Percentiles rank a stretch among this genome's conserved stretches.
Evolutionary conservation across 2,113 vertebrate species (phyloP).

Genomic region (Eonycteris spelaea): DNA sequence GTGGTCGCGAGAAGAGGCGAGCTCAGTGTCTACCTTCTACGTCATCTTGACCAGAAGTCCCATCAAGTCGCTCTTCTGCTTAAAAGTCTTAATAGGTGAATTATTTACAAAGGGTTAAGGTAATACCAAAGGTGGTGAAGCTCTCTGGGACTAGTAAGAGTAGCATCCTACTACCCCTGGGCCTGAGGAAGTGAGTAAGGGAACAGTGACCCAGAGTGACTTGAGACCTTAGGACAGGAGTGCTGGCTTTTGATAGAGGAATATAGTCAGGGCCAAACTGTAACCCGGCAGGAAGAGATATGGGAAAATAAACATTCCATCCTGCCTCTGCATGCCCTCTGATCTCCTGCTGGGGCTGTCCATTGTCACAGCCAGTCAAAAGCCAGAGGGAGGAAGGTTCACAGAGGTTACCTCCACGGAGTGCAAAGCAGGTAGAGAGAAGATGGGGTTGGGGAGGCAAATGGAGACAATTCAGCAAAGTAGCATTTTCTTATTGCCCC

Average conservation of each 20-base stretch:
- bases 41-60: no score
- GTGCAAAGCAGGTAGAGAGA: background rate
- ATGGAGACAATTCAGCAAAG: background rate
- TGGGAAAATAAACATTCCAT: background rate
- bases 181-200: background rate
- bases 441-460: no score
- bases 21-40: no score
- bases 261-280: background rate
- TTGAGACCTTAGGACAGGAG: background rate
- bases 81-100: background rate
- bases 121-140: background rate
- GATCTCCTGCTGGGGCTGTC: background rate
- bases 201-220: background rate
- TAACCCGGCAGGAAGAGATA: background rate
- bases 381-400: background rate
- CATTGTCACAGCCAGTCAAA: background rate
- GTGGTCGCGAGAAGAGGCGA: no score
- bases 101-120: background rate
- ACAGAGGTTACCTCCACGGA: background rate
- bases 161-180: background rate
- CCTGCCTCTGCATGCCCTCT: background rate
- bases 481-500: background rate
- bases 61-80: background rate
- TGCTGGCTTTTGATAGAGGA: background rate
- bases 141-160: background rate